Percentiles rank a stretch among this genome's conserved stretches.
Evolutionary conservation across 2,797 vertebrate genomes (phyloP).

Genomic region (Muscicapa striata): DNA sequence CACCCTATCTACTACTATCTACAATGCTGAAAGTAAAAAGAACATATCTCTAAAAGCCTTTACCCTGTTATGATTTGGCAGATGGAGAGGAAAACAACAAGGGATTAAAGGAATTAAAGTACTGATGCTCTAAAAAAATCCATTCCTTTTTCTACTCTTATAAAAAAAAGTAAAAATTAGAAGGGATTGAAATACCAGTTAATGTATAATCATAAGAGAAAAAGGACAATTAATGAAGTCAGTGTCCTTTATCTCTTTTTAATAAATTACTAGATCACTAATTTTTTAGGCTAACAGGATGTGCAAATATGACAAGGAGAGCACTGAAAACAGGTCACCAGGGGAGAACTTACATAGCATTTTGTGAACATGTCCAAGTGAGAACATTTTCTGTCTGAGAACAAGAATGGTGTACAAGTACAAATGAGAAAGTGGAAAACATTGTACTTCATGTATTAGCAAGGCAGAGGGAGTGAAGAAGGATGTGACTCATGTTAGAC

Average conservation of each 20-base stretch:
- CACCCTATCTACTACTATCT: not conserved
- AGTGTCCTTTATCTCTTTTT: not conserved
- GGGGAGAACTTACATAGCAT: not conserved
- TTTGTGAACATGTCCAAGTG: not conserved
- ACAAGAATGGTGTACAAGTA: not conserved
- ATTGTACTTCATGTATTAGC: not conserved
- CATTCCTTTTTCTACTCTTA: not conserved
- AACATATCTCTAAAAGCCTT: not conserved
- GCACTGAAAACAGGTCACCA: not conserved
- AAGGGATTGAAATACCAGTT: not conserved
- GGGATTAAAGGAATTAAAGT: not conserved
- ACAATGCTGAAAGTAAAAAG: not conserved
- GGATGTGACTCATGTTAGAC: not conserved
- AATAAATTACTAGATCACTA: not conserved
- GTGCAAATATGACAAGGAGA: not conserved
- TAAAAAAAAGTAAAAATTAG: not conserved
- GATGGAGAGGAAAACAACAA: conserved; percentile 3
- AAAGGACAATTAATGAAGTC: not conserved
- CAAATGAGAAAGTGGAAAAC: not conserved
- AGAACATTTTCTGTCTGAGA: not conserved
- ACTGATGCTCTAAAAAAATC: not conserved
- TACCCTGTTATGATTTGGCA: not conserved
- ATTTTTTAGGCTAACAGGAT: not conserved
- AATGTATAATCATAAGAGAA: not conserved
- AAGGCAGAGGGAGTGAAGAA: not conserved